Evolutionary conservation across 2,797 vertebrate species (phyloP).

Genomic region (Intellagama lesueurii): DNA sequence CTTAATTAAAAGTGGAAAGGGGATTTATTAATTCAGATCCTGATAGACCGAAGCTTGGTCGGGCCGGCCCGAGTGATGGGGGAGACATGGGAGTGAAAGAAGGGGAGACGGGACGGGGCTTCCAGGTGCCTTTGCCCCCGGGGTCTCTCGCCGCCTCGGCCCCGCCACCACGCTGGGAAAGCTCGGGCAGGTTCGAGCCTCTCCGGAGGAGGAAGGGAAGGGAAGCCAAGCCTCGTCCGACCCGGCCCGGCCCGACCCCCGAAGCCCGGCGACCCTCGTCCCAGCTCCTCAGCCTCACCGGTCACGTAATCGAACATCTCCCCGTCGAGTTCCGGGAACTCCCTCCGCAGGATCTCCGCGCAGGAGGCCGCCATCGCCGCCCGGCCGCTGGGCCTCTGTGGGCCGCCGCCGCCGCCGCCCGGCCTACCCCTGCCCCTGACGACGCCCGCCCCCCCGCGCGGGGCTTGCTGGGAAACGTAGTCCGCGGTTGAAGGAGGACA

Average conservation of each 20-base stretch:
- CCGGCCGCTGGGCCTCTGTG: neutral
- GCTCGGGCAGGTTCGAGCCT: neutral
- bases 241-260: too few relatives aligned
- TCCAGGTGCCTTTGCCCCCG: neutral
- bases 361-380: conserved; percentile 84
- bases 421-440: rapidly evolving
- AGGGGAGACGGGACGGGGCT: too few relatives aligned
- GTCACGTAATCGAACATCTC: conserved; percentile 96
- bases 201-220: too few relatives aligned
- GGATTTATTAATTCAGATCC: too few relatives aligned
- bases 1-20: too few relatives aligned
- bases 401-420: neutral
- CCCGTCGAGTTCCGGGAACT: conserved; percentile 94
- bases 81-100: too few relatives aligned
- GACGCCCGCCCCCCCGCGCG: neutral
- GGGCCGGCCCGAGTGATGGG: too few relatives aligned
- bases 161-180: neutral
- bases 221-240: neutral
- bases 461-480: conserved; percentile 17
- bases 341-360: conserved; percentile 93
- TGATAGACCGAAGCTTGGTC: too few relatives aligned
- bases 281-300: conserved; percentile 78
- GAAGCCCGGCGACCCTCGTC: too few relatives aligned
- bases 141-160: neutral
- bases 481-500: neutral